Conservation (phyloP, 2,797 vertebrate species). For the Poecilia picta region DNA sequence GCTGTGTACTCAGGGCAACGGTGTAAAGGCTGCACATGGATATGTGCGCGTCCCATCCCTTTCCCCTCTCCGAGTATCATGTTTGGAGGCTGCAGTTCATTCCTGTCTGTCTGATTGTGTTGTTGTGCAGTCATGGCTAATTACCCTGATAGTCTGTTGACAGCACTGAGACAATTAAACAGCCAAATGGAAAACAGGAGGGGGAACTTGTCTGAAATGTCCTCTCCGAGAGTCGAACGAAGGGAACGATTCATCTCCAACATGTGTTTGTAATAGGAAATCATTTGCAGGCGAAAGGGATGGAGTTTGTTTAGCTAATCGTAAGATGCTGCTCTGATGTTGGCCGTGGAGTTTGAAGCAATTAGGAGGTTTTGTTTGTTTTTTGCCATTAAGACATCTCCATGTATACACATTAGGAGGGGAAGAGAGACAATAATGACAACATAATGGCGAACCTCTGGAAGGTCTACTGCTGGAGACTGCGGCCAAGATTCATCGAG, state of each 20-base stretch:
- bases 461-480: constrained; percentile 1
- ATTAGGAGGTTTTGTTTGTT: constrained; percentile 48
- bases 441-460: constrained; percentile 27
- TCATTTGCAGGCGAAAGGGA: constrained; percentile 60
- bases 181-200: constrained; percentile 75
- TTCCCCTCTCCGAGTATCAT: constrained; percentile 64
- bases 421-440: constrained; percentile 16
- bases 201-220: constrained; percentile 72
- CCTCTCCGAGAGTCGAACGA: constrained; percentile 65
- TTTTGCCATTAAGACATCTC: constrained; percentile 27
- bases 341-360: constrained; percentile 30
- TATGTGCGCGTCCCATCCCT: constrained; percentile 51
- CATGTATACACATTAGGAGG: constrained; percentile 26
- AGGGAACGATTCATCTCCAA: constrained; percentile 71
- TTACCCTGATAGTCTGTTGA: constrained; percentile 79
- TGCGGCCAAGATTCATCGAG: background rate
- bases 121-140: constrained; percentile 80
- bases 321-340: constrained; percentile 41
- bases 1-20: constrained; percentile 71
- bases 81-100: constrained; percentile 68
- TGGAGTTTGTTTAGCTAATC: constrained; percentile 67
- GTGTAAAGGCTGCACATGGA: constrained; percentile 65
- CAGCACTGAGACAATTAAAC: constrained; percentile 77
- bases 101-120: constrained; percentile 72
- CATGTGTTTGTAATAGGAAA: constrained; percentile 73